Conservation (phyloP, 2,888 invertebrate genomes). For the Caenorhabditis panamensis region DNA sequence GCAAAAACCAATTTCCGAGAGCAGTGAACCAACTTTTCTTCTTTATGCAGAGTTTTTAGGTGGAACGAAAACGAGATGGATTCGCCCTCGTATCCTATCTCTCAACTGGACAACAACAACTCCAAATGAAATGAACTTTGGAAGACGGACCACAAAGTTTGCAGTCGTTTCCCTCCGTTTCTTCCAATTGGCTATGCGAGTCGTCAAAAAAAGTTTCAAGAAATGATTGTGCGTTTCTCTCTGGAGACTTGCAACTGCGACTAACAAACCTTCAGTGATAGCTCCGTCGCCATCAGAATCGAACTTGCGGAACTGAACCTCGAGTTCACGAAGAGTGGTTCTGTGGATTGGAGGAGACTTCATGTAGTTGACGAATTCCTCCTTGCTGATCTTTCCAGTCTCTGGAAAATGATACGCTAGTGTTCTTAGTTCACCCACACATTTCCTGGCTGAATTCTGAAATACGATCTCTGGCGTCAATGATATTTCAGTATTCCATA, state of each 20-base stretch:
- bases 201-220: slow-evolving; percentile 53
- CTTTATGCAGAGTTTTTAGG: slow-evolving; percentile 38
- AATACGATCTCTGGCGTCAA: slow-evolving; percentile 35
- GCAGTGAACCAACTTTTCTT: slow-evolving; percentile 10
- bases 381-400: slow-evolving; percentile 79
- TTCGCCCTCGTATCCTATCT: slow-evolving; percentile 21
- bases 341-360: slow-evolving; percentile 75
- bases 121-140: slow-evolving; percentile 58
- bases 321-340: slow-evolving; percentile 77
- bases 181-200: slow-evolving; percentile 23
- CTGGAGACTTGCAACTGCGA: slow-evolving; percentile 33
- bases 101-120: slow-evolving; percentile 32
- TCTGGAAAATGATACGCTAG: slow-evolving; percentile 69
- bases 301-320: slow-evolving; percentile 74
- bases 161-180: background rate
- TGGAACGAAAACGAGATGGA: slow-evolving; percentile 47
- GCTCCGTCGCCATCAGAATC: slow-evolving; percentile 78
- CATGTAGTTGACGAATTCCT: slow-evolving; percentile 79
- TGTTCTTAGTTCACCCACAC: slow-evolving; percentile 34
- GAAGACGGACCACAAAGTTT: slow-evolving; percentile 48
- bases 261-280: slow-evolving; percentile 75
- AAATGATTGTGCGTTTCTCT: slow-evolving; percentile 47
- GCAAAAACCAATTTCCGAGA: slow-evolving; percentile 47
- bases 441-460: slow-evolving; percentile 7
- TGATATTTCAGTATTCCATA: background rate